Evolutionary conservation across 64 coral and sea anemone genomes (phyloP).

Genomic region (Astreopora myriophthalma): DNA sequence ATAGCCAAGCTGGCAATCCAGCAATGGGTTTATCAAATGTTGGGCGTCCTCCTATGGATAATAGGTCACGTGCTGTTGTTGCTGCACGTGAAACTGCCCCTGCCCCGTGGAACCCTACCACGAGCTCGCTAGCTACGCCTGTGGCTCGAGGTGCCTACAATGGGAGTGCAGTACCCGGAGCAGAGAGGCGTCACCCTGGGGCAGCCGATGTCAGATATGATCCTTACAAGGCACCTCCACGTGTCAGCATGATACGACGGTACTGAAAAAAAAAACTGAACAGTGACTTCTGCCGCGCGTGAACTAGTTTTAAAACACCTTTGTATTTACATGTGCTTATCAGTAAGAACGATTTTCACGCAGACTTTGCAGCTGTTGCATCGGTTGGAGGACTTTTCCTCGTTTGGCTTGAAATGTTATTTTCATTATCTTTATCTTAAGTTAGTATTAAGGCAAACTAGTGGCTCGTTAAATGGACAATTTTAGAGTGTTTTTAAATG

Average conservation of each 20-base stretch:
- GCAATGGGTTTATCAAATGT: slow-evolving; percentile 47
- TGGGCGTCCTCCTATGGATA: slow-evolving; percentile 57
- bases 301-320: neutral
- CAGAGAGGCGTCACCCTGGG: slow-evolving; percentile 78
- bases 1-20: slow-evolving; percentile 32
- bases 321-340: neutral
- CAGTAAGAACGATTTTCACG: neutral
- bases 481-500: neutral
- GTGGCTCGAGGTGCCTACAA: slow-evolving; percentile 52
- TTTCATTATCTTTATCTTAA: neutral
- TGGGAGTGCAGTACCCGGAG: slow-evolving; percentile 56
- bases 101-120: slow-evolving; percentile 54
- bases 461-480: neutral
- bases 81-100: slow-evolving; percentile 38
- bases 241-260: slow-evolving; percentile 70
- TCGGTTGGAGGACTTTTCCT: neutral
- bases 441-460: neutral
- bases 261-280: slow-evolving; percentile 55
- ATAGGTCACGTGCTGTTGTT: slow-evolving; percentile 76
- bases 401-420: neutral
- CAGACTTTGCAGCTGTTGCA: neutral
- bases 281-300: neutral
- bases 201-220: slow-evolving; percentile 79
- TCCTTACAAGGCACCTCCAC: slow-evolving; percentile 78
- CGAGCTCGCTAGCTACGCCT: slow-evolving; percentile 36